Evolutionary conservation across 2,797 vertebrate genomes (phyloP), one percentile per base, ranked within the genome.

Genomic region (Tauraco hartlaubi): DNA sequence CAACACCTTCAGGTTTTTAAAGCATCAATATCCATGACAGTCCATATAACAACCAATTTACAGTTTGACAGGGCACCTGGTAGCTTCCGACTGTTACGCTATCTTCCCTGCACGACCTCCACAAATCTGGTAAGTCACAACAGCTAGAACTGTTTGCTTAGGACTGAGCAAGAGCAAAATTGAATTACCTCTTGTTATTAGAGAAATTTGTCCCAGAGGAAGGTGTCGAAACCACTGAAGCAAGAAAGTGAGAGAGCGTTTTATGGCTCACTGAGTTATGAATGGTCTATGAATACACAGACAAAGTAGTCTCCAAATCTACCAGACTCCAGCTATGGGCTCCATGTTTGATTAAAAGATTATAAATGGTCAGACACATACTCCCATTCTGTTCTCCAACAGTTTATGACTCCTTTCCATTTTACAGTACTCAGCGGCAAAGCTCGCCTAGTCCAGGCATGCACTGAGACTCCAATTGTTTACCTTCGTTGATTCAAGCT

Each of bases 171-270:
- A 96, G 78, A 96, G 52, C 90, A 97, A 97, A 97, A 98, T 97
- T 98, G 97, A 98, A 98, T 98, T 98, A 98, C 94, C 91, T 96
- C 94, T 95, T 62, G 19, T 94, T 97, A 97, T 98, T 98, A 98
- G 91, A 98, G 97, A 97, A 97, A 98, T 77, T 91, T 96, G 85
- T 97, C 97, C 95, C 96, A 75, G 93, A 96, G 96, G 97, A 97
- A 93, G 83, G 76, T 95, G 96, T 82, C 91, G 87, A 97, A 97
- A 95, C 72, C n/a, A 58, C 51, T 95, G 96, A 97, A 96, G 97
- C 96, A 97, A 97, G 95, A 96, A 98, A 97, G 96, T 73, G 84
- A 97, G 92, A 97, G 94, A 92, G 76, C 63, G 15, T 96, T 97
- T 98, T 96, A 96, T 87, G 96, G 96, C 91, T 98, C 96, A 71